Base-by-base conservation (phyloP, 2,797 vertebrate species). In the Melanogrammus aeglefinus region DNA sequence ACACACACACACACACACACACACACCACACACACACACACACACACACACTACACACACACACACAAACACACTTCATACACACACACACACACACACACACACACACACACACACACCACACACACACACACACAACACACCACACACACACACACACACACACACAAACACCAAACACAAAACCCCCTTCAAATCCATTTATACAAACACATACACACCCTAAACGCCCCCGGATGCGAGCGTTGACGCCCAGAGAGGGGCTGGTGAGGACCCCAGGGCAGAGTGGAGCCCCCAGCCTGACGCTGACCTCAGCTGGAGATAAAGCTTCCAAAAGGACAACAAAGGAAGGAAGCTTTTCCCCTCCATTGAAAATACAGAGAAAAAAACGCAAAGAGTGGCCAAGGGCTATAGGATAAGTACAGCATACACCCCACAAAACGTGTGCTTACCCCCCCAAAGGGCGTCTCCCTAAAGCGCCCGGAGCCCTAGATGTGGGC, bases 221-320 rank as follows among this genome's bases (percentile, higher is more conserved):
- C 35, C 4, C 35, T 5, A 36, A 36, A 36, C 35, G 5, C 89
- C 85, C 83, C 18, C 3, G 84, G 88, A 86, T 80, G n/a, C n/a
- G n/a, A n/a, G n/a, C n/a, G n/a, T n/a, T n/a, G n/a, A n/a, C n/a
- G n/a, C n/a, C n/a, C n/a, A n/a, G n/a, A n/a, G n/a, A n/a, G n/a
- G n/a, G n/a, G n/a, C n/a, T n/a, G n/a, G n/a, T n/a, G n/a, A n/a
- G n/a, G n/a, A n/a, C n/a, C n/a, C n/a, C n/a, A n/a, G n/a, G n/a
- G n/a, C n/a, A n/a, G n/a, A n/a, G n/a, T n/a, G n/a, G n/a, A n/a
- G n/a, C n/a, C n/a, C n/a, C n/a, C n/a, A n/a, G n/a, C n/a, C n/a
- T 85, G 82, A 31, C 29, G 29, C 29, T 88, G 81, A 85, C 88
- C 83, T 78, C 84, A 86, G 86, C 80, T 84, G 84, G 80, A 81